These are phyloP conservation scores for Acronicta aceris DNA, from an alignment of 2,888 invertebrate genomes.

Conservation along the genomic window DNA sequence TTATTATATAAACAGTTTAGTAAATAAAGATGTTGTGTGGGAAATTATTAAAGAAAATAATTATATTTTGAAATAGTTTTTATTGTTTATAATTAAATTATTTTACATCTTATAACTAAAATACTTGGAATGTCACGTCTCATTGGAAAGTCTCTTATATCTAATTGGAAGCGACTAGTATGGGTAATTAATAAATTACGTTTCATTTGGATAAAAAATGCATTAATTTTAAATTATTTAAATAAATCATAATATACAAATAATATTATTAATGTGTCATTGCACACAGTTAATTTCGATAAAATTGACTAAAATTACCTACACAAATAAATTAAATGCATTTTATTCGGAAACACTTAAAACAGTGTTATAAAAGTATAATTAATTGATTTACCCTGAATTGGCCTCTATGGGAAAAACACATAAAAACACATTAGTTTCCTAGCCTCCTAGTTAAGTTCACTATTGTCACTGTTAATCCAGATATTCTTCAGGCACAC, in stretches of 20 bases:
- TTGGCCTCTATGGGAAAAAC: not conserved
- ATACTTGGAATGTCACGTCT: constrained; percentile 50
- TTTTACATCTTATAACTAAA: constrained; percentile 38
- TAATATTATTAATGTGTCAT: constrained; percentile 9
- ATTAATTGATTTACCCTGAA: constrained; percentile 4
- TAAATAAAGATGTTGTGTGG: no score
- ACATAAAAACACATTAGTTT: not conserved
- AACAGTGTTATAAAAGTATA: constrained; percentile 43
- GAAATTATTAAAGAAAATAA: constrained; percentile 1
- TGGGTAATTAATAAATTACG: constrained; percentile 8
- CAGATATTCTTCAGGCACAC: constrained; percentile 14
- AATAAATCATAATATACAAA: constrained; percentile 25
- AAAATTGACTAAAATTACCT: constrained; percentile 16
- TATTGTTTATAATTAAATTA: constrained; percentile 22
- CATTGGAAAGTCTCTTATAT: constrained; percentile 9
- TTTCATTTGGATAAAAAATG: constrained; percentile 7
- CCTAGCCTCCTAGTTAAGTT: not conserved
- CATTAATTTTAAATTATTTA: constrained; percentile 1
- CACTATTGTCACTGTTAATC: not conserved
- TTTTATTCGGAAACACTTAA: constrained; percentile 33
- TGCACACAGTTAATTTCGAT: not conserved
- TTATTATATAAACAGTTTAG: no score
- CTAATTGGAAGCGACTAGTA: constrained; percentile 39
- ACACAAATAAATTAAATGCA: constrained; percentile 34
- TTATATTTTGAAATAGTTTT: constrained; percentile 1